These are phyloP conservation scores for Catocala sponsa DNA, from an alignment of 2,888 invertebrate species.

Conservation along the genomic window DNA sequence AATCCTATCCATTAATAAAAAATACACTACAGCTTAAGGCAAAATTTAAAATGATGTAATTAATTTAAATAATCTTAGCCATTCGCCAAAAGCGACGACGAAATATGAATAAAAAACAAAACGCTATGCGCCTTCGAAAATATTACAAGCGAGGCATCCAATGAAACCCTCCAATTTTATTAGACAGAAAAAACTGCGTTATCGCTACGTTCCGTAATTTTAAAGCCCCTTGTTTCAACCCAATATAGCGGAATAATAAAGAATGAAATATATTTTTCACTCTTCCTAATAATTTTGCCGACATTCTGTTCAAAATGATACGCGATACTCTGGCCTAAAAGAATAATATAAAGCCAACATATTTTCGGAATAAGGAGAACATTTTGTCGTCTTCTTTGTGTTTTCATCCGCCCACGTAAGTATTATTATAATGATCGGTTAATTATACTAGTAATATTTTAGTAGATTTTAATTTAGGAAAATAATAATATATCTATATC, in stretches of 20 bases:
- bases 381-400: slow-evolving; percentile 7
- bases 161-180: slow-evolving; percentile 55
- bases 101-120: slow-evolving; percentile 27
- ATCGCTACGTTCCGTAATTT: slow-evolving; percentile 45
- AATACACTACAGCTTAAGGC: too few species aligned
- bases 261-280: slow-evolving; percentile 55
- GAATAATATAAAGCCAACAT: slow-evolving; percentile 30
- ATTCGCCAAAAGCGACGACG: slow-evolving; percentile 18
- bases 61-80: slow-evolving; percentile 25
- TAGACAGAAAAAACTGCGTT: slow-evolving; percentile 50
- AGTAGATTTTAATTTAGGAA: too few species aligned
- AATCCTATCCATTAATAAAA: too few species aligned
- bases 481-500: too few species aligned
- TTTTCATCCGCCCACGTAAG: too few species aligned
- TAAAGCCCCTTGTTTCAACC: slow-evolving; percentile 56
- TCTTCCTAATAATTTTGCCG: slow-evolving; percentile 35
- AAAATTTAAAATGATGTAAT: slow-evolving; percentile 6
- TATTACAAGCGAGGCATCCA: slow-evolving; percentile 36
- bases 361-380: slow-evolving; percentile 22
- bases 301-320: slow-evolving; percentile 51
- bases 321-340: slow-evolving; percentile 44
- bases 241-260: slow-evolving; percentile 55
- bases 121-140: slow-evolving; percentile 30
- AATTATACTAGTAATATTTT: too few species aligned
- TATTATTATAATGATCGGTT: too few species aligned